Conservation (phyloP, 2,888 invertebrate genomes). For the Dysmachus trigonus region DNA sequence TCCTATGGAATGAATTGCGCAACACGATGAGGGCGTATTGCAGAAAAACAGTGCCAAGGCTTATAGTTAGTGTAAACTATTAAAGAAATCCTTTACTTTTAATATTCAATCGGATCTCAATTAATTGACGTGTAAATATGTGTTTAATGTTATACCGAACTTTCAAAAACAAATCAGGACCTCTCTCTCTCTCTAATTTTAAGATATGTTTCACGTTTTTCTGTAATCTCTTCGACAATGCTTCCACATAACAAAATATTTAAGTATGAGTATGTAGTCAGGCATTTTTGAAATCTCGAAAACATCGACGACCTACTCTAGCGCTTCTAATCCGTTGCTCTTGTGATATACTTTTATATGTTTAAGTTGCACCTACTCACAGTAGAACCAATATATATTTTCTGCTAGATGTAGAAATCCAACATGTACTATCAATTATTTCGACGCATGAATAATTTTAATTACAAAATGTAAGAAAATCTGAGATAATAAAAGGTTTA, state of each 20-base stretch:
- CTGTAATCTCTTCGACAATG: not conserved
- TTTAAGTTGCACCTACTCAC: slow-evolving; percentile 3
- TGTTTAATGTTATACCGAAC: slow-evolving; percentile 1
- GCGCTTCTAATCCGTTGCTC: slow-evolving; percentile 29
- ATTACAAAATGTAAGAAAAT: not conserved
- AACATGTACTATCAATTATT: not conserved
- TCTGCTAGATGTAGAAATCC: slow-evolving; percentile 14
- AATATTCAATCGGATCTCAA: slow-evolving; percentile 24
- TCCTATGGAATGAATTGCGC: slow-evolving; percentile 4
- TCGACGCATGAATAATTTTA: not conserved
- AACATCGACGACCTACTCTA: not conserved
- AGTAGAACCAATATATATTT: not conserved
- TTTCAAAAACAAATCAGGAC: not conserved
- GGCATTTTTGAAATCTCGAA: not conserved
- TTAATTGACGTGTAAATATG: slow-evolving; percentile 10
- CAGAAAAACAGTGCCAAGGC: slow-evolving; percentile 9
- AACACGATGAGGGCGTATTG: not conserved
- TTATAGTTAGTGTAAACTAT: not conserved
- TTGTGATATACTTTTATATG: slow-evolving; percentile 16
- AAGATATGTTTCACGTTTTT: not conserved
- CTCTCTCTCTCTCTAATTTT: not conserved
- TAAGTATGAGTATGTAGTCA: not conserved
- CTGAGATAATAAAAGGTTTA: not conserved
- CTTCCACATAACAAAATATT: not conserved
- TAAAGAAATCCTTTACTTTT: not conserved